Evolutionary conservation across 37 sponge, comb jelly and placozoan species (phyloP).

Genomic region (Beroe forskalii): DNA sequence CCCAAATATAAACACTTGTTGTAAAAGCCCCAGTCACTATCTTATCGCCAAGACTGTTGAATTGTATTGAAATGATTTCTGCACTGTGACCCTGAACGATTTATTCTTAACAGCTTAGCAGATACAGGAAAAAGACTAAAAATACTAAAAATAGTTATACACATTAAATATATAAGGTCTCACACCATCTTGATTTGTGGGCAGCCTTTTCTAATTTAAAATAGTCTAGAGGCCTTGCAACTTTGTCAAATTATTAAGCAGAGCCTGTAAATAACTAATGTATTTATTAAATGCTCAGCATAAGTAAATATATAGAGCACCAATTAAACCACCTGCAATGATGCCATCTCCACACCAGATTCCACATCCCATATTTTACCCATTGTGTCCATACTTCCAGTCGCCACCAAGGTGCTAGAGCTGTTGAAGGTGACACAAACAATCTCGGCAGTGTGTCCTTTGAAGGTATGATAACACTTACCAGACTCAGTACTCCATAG

Average conservation of each 20-base stretch:
- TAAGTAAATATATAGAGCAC: no score
- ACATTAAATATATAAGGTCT: no score
- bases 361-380: slow-evolving; percentile 87
- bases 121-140: no score
- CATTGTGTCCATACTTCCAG: slow-evolving; percentile 96
- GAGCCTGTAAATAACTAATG: no score
- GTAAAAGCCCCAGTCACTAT: slow-evolving; percentile 90
- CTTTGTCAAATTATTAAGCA: no score
- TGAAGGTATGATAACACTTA: slow-evolving; percentile 84
- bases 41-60: slow-evolving; percentile 76
- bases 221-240: no score
- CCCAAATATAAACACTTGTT: slow-evolving; percentile 87
- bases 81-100: slow-evolving; percentile 91
- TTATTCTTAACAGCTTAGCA: no score
- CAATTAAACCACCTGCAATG: slow-evolving; percentile 75
- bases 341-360: slow-evolving; percentile 81
- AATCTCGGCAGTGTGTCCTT: slow-evolving; percentile 94
- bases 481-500: slow-evolving; percentile 89
- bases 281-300: no score
- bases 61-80: slow-evolving; percentile 86
- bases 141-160: no score
- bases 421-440: slow-evolving; percentile 89
- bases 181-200: no score
- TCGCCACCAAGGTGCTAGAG: slow-evolving; percentile 81
- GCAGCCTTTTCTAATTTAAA: no score